phyloP scores from a whole-genome alignment of 2,888 invertebrate species.

The Callosobruchus maculatus region DNA sequence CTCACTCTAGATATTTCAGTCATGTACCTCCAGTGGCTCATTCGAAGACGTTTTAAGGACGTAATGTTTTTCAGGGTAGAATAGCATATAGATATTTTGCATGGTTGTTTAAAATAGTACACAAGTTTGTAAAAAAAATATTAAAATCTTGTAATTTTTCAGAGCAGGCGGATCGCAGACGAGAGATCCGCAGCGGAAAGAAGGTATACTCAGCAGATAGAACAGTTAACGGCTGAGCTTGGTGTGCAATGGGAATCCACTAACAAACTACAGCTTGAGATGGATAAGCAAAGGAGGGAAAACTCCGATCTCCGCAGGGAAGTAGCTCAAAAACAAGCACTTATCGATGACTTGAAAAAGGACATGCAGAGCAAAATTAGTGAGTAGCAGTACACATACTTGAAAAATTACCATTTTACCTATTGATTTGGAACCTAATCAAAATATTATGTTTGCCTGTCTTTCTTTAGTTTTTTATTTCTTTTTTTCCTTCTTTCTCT shows the following conservation, averaged over 20 bases:
- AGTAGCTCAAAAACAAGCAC: conserved; percentile 67
- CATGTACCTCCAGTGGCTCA: no score
- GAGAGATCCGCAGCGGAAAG: conserved; percentile 71
- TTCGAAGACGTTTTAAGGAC: not conserved
- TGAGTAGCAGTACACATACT: no score
- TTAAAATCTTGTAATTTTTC: conserved; percentile 4
- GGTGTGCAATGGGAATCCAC: conserved; percentile 78
- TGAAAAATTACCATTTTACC: no score
- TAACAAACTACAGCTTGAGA: conserved; percentile 70
- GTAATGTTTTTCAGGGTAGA: not conserved
- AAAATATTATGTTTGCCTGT: no score
- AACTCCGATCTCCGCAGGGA: conserved; percentile 76
- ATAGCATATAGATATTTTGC: not conserved
- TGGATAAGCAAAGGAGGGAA: conserved; percentile 75
- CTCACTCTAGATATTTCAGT: not conserved
- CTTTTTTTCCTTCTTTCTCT: no score
- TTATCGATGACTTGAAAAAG: conserved; percentile 75
- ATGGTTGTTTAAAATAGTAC: not conserved
- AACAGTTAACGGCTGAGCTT: conserved; percentile 74
- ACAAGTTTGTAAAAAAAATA: no score
- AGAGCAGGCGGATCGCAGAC: conserved; percentile 61
- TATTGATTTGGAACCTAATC: no score
- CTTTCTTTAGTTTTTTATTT: no score
- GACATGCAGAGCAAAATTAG: conserved; percentile 75
- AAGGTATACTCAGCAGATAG: conserved; percentile 68